Percentiles rank a stretch among this genome's conserved stretches.
Evolutionary conservation across 2,113 vertebrate genomes (phyloP).

Genomic region (Neotragus pygmaeus): DNA sequence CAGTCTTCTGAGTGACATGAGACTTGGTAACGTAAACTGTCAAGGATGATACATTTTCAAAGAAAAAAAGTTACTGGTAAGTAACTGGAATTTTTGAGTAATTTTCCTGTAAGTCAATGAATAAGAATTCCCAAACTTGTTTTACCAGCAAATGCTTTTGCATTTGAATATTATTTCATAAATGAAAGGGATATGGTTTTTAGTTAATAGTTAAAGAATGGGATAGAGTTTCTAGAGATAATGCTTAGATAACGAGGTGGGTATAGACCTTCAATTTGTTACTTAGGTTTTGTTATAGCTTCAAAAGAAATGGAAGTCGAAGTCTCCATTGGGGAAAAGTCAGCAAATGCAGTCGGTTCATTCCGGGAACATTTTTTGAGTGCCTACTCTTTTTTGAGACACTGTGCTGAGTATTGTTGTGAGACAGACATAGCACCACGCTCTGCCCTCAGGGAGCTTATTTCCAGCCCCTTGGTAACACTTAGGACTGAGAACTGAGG

Average conservation of each 20-base stretch:
- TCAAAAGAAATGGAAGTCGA: not conserved
- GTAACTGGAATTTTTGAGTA: slow-evolving; percentile 64
- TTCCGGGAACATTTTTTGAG: slow-evolving; percentile 60
- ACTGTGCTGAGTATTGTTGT: slow-evolving; percentile 34
- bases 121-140: slow-evolving; percentile 51
- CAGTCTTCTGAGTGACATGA: not conserved
- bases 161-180: slow-evolving; percentile 35
- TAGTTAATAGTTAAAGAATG: not conserved
- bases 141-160: slow-evolving; percentile 41
- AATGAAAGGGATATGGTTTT: slow-evolving; percentile 1
- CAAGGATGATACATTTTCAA: slow-evolving; percentile 67
- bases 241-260: not conserved
- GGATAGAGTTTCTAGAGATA: not conserved
- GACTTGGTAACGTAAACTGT: not conserved
- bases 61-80: slow-evolving; percentile 63
- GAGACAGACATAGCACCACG: not conserved
- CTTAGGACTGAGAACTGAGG: not conserved
- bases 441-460: not conserved
- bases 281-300: not conserved
- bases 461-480: not conserved
- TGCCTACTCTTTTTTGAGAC: slow-evolving; percentile 54
- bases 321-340: not conserved
- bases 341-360: not conserved
- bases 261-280: not conserved
- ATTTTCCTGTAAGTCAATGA: slow-evolving; percentile 54